Conservation (phyloP, 2,113 vertebrate species). For the Hiodon alosoides region DNA sequence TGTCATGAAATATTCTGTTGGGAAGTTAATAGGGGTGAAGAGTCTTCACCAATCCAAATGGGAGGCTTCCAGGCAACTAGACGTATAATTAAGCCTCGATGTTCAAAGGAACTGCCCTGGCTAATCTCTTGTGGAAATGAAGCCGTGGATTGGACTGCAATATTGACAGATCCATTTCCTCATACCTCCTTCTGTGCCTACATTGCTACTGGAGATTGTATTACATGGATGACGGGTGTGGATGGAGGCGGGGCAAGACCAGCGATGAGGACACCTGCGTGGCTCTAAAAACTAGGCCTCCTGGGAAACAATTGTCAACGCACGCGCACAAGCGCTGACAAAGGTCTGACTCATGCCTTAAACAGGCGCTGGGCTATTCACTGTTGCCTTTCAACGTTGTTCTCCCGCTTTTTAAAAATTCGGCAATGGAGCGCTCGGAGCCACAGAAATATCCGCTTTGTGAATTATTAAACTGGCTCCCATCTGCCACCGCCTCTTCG, state of each 20-base stretch:
- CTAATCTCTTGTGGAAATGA: background rate
- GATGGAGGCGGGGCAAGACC: background rate
- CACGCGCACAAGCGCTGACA: too few species aligned
- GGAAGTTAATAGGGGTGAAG: conserved; percentile 12
- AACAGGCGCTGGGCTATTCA: too few species aligned
- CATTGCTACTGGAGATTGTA: too few species aligned
- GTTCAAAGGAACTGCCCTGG: background rate
- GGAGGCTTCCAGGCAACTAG: background rate
- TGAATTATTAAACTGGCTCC: conserved; percentile 49
- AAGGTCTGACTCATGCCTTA: too few species aligned
- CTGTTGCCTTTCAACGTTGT: too few species aligned
- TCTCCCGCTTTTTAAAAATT: background rate
- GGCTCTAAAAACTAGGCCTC: background rate
- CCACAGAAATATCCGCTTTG: conserved; percentile 31
- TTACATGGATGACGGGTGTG: background rate
- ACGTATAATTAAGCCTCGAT: background rate
- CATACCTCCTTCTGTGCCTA: background rate
- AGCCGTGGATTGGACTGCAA: background rate
- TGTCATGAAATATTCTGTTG: background rate
- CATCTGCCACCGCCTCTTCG: conserved; percentile 35
- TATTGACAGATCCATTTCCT: background rate
- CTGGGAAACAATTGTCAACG: too few species aligned
- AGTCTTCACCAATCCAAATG: background rate
- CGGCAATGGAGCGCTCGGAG: background rate
- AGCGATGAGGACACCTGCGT: background rate